These are phyloP conservation scores for Pterophyllum scalare DNA, from an alignment of 2,113 vertebrate species.

Conservation along the genomic window DNA sequence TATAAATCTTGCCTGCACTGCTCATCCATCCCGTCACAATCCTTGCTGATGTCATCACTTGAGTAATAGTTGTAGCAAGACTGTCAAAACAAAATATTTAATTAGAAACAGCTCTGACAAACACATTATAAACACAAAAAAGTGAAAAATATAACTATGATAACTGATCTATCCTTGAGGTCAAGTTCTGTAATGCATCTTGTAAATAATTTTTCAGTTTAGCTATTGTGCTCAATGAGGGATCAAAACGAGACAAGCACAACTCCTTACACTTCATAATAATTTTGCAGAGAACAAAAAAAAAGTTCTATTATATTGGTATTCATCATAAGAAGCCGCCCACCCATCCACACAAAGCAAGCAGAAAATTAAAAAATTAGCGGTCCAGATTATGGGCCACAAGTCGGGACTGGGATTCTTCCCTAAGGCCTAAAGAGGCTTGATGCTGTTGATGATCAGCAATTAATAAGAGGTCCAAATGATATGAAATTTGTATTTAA, in stretches of 20 bases:
- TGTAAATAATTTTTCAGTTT: neutral
- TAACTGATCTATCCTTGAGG: neutral
- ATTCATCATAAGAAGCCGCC: neutral
- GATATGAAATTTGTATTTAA: neutral
- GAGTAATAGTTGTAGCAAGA: conserved; percentile 97
- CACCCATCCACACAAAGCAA: neutral
- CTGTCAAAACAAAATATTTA: conserved; percentile 72
- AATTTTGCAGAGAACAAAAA: neutral
- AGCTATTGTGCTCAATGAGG: neutral
- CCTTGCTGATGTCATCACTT: conserved; percentile 98
- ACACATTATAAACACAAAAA: neutral
- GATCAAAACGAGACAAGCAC: neutral
- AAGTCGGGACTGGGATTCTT: neutral
- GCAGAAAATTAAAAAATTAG: neutral
- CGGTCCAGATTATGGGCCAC: neutral
- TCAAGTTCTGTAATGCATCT: neutral
- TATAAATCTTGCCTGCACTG: conserved; percentile 89
- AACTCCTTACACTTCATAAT: too few species aligned
- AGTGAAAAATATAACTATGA: neutral
- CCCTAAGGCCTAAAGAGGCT: neutral
- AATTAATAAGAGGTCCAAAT: neutral
- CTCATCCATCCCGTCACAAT: conserved; percentile 97
- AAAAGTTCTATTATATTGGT: neutral
- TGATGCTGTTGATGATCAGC: neutral
- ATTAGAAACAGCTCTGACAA: neutral